Evolutionary conservation across 2,113 vertebrate genomes (phyloP), one percentile per base, ranked within the genome.

Genomic region (Puntigrus tetrazona): DNA sequence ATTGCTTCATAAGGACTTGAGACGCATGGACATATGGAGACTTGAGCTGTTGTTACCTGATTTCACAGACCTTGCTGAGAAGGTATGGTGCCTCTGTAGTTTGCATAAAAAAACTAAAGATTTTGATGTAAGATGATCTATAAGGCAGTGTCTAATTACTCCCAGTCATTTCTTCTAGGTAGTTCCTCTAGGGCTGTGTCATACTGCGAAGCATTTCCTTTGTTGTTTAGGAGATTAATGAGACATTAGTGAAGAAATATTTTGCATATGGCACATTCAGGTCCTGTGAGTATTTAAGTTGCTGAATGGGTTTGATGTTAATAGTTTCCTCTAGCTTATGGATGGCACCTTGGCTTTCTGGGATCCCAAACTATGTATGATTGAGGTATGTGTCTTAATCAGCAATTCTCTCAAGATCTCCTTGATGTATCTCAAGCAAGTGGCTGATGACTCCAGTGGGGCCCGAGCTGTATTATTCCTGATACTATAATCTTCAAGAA

Each of bases 171-270:
- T 83, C 27, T 57, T 65, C 31, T 45, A 63, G 83, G 72, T 50
- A 67, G 65, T 78, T 85, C 83, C 79, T 67, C 11, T 22, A 78
- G 74, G 84, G 74, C 61, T 47, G n/a, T 55, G 55, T 41, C 75
- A 16, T 41, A 61, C 55, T 50, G 14, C n/a, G 78, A 45, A 22
- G 27, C 69, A 84, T 45, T 74, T 82, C 20, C 82, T 84, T 79
- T 45, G 81, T 84, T 83, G 77, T 83, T 76, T 38, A 61, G 7
- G 80, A 85, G 84, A 87, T 89, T 87, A 84, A 87, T 86, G 73
- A 57, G 50, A 25, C 74, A 81, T 85, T 78, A 77, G 61, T 70
- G 59, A 78, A 79, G 74, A 84, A 79, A 84, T 87, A 78, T 59
- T 82, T 82, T 43, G 41, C 88, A 89, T 84, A 87, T 87, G 78